phyloP scores from a whole-genome alignment of 2,113 vertebrate genomes.

The Arizona elegans region DNA sequence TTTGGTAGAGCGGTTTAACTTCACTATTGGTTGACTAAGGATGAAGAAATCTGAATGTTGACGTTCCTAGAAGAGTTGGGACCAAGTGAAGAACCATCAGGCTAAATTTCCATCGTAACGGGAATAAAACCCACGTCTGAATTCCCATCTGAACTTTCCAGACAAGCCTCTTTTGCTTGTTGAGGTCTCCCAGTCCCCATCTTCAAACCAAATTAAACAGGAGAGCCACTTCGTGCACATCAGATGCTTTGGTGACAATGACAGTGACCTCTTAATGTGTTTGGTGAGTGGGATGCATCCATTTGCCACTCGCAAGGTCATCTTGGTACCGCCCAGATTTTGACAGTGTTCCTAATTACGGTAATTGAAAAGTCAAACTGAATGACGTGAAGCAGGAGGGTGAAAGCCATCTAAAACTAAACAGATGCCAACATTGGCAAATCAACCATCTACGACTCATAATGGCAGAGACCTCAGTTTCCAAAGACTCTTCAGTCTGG shows the following conservation, averaged over 20 bases:
- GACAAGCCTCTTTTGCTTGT: no score
- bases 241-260: neutral
- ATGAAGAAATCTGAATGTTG: accelerated
- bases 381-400: slow-evolving; percentile 35
- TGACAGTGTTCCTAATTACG: slow-evolving; percentile 50
- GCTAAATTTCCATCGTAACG: neutral
- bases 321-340: neutral
- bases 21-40: neutral
- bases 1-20: slow-evolving; percentile 12
- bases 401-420: slow-evolving; percentile 38
- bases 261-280: slow-evolving; percentile 20
- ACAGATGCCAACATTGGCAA: neutral
- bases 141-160: neutral
- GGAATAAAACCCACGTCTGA: neutral
- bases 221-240: neutral
- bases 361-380: slow-evolving; percentile 66
- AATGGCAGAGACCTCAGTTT: neutral
- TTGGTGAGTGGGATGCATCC: neutral
- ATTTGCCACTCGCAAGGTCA: neutral
- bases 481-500: neutral
- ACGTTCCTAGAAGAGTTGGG: neutral
- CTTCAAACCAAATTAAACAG: neutral
- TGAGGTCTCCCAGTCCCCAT: no score
- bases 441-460: neutral
- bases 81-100: neutral